These are phyloP conservation scores for Columbina picui DNA, from an alignment of 2,113 vertebrate species.

Conservation along the genomic window DNA sequence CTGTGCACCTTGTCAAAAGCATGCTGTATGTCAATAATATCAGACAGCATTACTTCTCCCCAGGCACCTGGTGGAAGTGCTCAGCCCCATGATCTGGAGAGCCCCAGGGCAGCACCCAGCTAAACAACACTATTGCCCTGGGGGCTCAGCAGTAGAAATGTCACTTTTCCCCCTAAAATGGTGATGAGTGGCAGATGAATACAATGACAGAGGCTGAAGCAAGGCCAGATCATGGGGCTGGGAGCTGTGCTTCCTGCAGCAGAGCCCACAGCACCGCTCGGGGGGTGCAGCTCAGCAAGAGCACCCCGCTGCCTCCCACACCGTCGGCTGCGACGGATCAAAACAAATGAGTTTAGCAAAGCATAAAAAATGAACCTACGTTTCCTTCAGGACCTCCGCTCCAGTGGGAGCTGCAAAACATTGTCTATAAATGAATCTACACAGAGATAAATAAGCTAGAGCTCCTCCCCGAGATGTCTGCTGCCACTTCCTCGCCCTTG, in stretches of 20 bases:
- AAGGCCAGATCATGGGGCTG: not conserved
- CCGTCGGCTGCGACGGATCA: rapidly evolving
- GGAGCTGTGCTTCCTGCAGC: not conserved
- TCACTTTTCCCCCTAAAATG: not conserved
- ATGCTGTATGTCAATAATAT: rapidly evolving
- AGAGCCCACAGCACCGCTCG: rapidly evolving
- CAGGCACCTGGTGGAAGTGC: not conserved
- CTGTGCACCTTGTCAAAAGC: not conserved
- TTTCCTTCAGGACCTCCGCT: not conserved
- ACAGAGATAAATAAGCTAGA: not conserved
- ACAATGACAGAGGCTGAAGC: not conserved
- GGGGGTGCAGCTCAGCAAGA: not conserved
- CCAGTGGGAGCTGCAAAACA: not conserved
- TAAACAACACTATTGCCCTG: not conserved
- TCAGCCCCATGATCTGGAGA: rapidly evolving
- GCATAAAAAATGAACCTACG: not conserved
- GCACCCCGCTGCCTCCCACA: not conserved
- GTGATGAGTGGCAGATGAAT: not conserved
- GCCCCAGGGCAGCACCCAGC: not conserved
- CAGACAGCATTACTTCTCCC: not conserved
- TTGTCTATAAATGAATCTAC: not conserved
- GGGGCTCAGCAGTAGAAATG: not conserved
- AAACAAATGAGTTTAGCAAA: not conserved
- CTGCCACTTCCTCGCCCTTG: not conserved
- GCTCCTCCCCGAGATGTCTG: not conserved